Evolutionary conservation across 1,140 invertebrate genomes (phyloP).

Genomic region (Apolygus lucorum): DNA sequence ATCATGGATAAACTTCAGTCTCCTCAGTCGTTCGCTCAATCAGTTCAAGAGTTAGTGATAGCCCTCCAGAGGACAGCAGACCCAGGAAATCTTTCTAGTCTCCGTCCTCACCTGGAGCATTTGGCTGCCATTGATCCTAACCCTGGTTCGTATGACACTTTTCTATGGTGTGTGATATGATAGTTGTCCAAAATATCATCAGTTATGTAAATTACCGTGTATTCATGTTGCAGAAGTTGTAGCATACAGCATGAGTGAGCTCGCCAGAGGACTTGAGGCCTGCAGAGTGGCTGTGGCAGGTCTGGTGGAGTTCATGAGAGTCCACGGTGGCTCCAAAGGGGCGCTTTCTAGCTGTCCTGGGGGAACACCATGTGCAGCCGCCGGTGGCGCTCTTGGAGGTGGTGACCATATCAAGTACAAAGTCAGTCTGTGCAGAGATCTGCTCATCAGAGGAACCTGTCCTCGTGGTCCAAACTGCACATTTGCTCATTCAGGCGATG

Average conservation of each 20-base stretch:
- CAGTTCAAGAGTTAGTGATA: slow-evolving; percentile 84
- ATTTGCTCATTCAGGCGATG: slow-evolving; percentile 85
- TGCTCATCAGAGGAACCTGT: slow-evolving; percentile 65
- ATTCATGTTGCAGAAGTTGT: slow-evolving; percentile 49
- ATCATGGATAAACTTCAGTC: slow-evolving; percentile 93
- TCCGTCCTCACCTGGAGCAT: slow-evolving; percentile 71
- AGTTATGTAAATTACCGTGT: too few species aligned
- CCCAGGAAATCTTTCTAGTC: slow-evolving; percentile 68
- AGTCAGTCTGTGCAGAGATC: slow-evolving; percentile 82
- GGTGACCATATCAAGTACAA: slow-evolving; percentile 60
- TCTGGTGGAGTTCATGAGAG: slow-evolving; percentile 74
- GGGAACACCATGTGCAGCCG: background rate
- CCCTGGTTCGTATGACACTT: too few species aligned
- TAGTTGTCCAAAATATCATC: too few species aligned
- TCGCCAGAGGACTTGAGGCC: slow-evolving; percentile 66
- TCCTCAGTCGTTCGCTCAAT: slow-evolving; percentile 80
- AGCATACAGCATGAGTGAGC: slow-evolving; percentile 60
- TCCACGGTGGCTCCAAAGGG: slow-evolving; percentile 45
- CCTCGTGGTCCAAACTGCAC: slow-evolving; percentile 79
- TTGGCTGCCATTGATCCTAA: slow-evolving; percentile 78
- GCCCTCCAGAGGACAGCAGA: slow-evolving; percentile 85
- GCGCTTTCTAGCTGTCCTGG: slow-evolving; percentile 41
- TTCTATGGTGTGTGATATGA: too few species aligned
- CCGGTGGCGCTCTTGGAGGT: slow-evolving; percentile 3
- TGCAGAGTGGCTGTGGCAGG: slow-evolving; percentile 73